Evolutionary conservation across 1,140 invertebrate species (phyloP), one percentile per base, ranked within the genome.

Genomic region (Latrodectus geometricus): DNA sequence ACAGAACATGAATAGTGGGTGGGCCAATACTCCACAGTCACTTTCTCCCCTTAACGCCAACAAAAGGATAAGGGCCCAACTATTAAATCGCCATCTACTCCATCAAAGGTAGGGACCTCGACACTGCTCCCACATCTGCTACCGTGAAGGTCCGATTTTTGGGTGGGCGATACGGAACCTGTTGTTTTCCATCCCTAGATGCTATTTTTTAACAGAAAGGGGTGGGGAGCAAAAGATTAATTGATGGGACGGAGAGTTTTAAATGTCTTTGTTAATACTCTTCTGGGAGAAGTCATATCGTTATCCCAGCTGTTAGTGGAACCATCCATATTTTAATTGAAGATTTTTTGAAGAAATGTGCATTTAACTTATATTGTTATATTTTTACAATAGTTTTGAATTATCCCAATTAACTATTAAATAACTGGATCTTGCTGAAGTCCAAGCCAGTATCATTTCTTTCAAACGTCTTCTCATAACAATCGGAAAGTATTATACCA

Each of bases 41-140:
- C 80, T 74, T 83, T 74, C 54, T 83, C 8, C 70, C 11, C 72
- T 52, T 49, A 49, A 20, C 20, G 12, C 23, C 70, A 74, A 74
- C 80, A 83, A 74, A 74, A 83, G 70, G 70, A 70, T 82, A 49
- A 82, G 80, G 80, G 21, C 54, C 54, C 54, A 35, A 70, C 80
- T 83, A 83, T 83, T 83, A 83, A 83, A 83, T 83, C 80, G 80
- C 80, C 80, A 82, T 83, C 80, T 54, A 74, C 80, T 74, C 80
- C 23, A 83, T 73, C 80, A 74, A 61, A 82, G 80, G 52, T 54
- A 66, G 80, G 56, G 68, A 81, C 54, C 66, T 20, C 68, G 35
- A 35, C 35, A 35, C 35, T 35, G 35, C 35, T 35, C 35, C 23
- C 80, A 72, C 70, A 74, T 83, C 80, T 83, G 80, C 70, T 83